A percentile compares a stretch with the other conserved stretches of the same genome.
Evolutionary conservation across 1,140 invertebrate genomes (phyloP).

Genomic region (Coptotermes formosanus): DNA sequence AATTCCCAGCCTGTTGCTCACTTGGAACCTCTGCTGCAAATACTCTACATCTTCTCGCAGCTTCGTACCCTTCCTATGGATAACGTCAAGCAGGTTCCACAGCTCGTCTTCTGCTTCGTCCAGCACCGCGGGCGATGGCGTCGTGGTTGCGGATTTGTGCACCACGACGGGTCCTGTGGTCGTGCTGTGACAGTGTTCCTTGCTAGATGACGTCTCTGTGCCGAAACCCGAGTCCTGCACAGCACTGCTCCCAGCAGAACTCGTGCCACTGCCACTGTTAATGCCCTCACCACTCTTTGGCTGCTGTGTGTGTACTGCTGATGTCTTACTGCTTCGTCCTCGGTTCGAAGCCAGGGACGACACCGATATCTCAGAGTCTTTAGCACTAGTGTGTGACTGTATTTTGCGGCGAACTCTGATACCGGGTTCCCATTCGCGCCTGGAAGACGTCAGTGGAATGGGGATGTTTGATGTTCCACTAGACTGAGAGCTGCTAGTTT

Average conservation of each 20-base stretch:
- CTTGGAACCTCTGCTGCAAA: conserved; percentile 50
- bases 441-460: conserved; percentile 45
- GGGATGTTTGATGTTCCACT: conserved; percentile 42
- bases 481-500: background rate
- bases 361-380: conserved; percentile 42
- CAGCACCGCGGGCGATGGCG: conserved; percentile 24
- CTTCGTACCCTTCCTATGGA: conserved; percentile 73
- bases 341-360: conserved; percentile 56
- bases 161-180: conserved; percentile 39
- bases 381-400: conserved; percentile 49
- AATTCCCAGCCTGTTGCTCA: background rate
- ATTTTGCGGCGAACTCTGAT: conserved; percentile 62
- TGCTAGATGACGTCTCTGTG: conserved; percentile 74
- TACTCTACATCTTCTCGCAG: conserved; percentile 72
- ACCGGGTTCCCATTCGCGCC: conserved; percentile 72
- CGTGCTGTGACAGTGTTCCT: conserved; percentile 64
- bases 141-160: conserved; percentile 31
- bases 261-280: conserved; percentile 28
- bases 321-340: conserved; percentile 60
- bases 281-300: conserved; percentile 34
- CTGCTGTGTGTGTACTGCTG: conserved; percentile 50
- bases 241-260: conserved; percentile 53
- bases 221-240: conserved; percentile 84
- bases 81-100: conserved; percentile 80
- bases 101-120: conserved; percentile 73